Evolutionary conservation across 2,888 invertebrate species (phyloP).

Genomic region (Ditylenchus weischeri): DNA sequence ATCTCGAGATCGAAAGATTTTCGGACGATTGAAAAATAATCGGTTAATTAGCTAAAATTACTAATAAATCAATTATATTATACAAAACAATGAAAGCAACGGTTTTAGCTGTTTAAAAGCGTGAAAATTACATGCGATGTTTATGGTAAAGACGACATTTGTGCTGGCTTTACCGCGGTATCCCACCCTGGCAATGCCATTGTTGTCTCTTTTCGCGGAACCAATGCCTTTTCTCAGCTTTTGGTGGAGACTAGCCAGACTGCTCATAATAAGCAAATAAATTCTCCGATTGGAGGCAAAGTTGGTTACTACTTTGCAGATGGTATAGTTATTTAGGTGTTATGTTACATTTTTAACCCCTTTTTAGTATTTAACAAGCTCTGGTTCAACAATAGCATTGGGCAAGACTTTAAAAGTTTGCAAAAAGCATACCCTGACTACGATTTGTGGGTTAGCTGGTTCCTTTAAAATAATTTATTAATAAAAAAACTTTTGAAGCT

Average conservation of each 20-base stretch:
- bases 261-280: conserved; percentile 24
- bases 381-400: conserved; percentile 40
- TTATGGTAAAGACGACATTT: conserved; percentile 32
- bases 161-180: conserved; percentile 42
- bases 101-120: conserved; percentile 15
- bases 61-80: too few relatives aligned
- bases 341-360: too few relatives aligned
- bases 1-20: too few relatives aligned
- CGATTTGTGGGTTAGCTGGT: conserved; percentile 37
- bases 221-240: conserved; percentile 31
- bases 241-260: conserved; percentile 40
- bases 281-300: conserved; percentile 35
- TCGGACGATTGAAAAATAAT: too few relatives aligned
- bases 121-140: conserved; percentile 16
- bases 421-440: conserved; percentile 37
- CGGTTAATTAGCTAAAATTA: too few relatives aligned
- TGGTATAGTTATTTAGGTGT: too few relatives aligned
- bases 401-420: conserved; percentile 37
- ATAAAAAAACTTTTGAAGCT: conserved; percentile 3
- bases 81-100: too few relatives aligned
- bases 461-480: too few relatives aligned
- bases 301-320: conserved; percentile 47
- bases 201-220: conserved; percentile 42
- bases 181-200: conserved; percentile 37
- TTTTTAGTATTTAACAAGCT: conserved; percentile 38